These are phyloP conservation scores for Stegostoma tigrinum DNA, from an alignment of 2,113 vertebrate genomes.

Conservation along the genomic window DNA sequence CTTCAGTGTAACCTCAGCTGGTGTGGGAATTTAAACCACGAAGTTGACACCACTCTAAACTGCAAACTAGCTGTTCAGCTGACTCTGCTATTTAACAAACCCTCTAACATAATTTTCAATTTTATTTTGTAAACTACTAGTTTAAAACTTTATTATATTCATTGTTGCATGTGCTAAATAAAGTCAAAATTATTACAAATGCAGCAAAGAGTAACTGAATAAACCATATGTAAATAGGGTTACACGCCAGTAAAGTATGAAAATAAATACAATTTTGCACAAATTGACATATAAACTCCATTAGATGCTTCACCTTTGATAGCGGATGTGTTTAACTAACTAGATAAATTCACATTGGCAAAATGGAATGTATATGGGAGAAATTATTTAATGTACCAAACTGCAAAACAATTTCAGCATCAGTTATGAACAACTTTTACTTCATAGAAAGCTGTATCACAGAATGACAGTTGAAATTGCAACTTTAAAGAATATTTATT, in stretches of 20 bases:
- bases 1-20: too few species aligned
- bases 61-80: too few species aligned
- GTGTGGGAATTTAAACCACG: too few species aligned
- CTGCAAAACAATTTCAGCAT: not conserved
- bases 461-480: not conserved
- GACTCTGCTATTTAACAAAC: too few species aligned
- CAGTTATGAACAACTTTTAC: not conserved
- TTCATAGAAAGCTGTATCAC: not conserved
- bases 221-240: not conserved
- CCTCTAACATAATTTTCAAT: not conserved
- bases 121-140: not conserved
- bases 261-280: not conserved
- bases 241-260: not conserved
- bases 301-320: not conserved
- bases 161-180: not conserved
- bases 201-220: not conserved
- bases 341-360: not conserved
- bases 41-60: too few species aligned
- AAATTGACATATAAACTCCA: not conserved
- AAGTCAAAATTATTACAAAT: not conserved
- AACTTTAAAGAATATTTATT: slow-evolving; percentile 19
- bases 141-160: not conserved
- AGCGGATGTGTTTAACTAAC: not conserved
- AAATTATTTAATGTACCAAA: not conserved
- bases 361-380: not conserved